Evolutionary conservation across 1,140 invertebrate genomes (phyloP).

Genomic region (Mycetomoellerius zeteki): DNA sequence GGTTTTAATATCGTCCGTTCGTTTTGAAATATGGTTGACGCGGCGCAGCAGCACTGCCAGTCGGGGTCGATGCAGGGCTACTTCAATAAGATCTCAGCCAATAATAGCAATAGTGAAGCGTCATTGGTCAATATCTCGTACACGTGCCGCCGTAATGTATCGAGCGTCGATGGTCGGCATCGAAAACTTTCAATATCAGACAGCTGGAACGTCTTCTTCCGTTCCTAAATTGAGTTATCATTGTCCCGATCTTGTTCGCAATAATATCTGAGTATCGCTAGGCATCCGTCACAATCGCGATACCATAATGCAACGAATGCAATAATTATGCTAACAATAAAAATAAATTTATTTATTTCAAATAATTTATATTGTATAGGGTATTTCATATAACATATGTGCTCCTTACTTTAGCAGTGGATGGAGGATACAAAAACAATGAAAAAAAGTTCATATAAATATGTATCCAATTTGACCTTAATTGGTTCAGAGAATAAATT

Average conservation of each 20-base stretch:
- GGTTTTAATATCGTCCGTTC: conserved; percentile 70
- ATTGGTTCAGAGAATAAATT: no score
- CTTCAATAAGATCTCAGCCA: conserved; percentile 74
- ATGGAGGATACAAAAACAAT: no score
- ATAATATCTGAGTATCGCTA: conserved; percentile 24
- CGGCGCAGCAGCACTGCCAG: conserved; percentile 42
- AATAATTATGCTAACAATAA: not conserved
- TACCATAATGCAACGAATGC: not conserved
- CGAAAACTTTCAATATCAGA: conserved; percentile 73
- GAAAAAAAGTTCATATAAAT: no score
- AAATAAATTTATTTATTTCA: not conserved
- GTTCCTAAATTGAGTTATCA: conserved; percentile 73
- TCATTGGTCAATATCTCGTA: conserved; percentile 76
- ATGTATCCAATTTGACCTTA: no score
- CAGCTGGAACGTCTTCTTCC: conserved; percentile 36
- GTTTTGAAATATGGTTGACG: conserved; percentile 68
- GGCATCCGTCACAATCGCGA: conserved; percentile 27
- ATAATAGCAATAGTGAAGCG: conserved; percentile 71
- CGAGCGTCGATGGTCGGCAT: conserved; percentile 70
- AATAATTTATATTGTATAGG: not conserved
- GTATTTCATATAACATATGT: no score
- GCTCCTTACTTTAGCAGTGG: no score
- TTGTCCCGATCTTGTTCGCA: conserved; percentile 49
- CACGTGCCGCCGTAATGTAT: conserved; percentile 74
- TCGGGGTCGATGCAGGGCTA: conserved; percentile 64